Evolutionary conservation across 2,888 invertebrate species (phyloP).

Genomic region (Lagria hirta): DNA sequence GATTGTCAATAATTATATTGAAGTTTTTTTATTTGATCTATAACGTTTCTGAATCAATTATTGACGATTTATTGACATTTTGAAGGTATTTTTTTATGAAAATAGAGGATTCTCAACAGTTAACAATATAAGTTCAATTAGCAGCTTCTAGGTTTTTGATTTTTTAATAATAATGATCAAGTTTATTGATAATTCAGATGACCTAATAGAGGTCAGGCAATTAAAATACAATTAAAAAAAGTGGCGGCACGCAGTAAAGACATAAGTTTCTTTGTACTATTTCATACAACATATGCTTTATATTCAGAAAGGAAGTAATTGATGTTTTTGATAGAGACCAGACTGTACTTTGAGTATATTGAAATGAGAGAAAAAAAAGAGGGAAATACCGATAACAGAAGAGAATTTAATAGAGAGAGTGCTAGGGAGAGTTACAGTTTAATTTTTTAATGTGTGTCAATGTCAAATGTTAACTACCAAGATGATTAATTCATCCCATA

Average conservation of each 20-base stretch:
- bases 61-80: no score
- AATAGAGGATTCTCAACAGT: no score
- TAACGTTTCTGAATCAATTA: no score
- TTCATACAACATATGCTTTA: conserved; percentile 41
- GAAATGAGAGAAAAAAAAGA: conserved; percentile 21
- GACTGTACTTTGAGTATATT: conserved; percentile 20
- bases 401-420: conserved; percentile 12
- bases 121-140: no score
- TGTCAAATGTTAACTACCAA: conserved; percentile 20
- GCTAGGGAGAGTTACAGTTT: conserved; percentile 18
- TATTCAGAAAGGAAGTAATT: conserved; percentile 41
- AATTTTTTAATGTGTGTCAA: conserved; percentile 24
- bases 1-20: no score
- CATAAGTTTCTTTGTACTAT: conserved; percentile 26
- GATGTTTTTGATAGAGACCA: conserved; percentile 30
- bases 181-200: no score
- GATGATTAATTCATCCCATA: conserved; percentile 21
- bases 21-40: no score
- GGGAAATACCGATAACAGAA: conserved; percentile 13
- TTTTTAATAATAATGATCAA: no score
- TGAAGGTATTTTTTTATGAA: no score
- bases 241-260: conserved; percentile 9
- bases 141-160: no score
- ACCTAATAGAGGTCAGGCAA: no score
- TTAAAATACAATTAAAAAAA: no score